A percentile compares a stretch with the other conserved stretches of the same genome.
phyloP scores from a whole-genome alignment of 2,888 invertebrate genomes.

The Lagria hirta region DNA sequence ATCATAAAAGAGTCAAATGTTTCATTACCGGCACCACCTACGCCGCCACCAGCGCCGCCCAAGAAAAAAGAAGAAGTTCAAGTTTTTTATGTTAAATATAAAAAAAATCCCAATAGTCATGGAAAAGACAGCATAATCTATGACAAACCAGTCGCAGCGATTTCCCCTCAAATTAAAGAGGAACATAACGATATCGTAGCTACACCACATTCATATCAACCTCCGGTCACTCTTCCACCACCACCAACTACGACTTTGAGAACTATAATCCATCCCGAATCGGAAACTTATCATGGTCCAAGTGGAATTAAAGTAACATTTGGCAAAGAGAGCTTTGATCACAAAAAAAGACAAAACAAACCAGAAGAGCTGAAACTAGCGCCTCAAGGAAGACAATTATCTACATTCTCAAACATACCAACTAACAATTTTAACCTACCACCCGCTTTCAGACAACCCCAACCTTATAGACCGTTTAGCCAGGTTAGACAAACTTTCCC shows the following conservation, averaged over 20 bases:
- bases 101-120: conserved; percentile 74
- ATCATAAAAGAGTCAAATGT: conserved; percentile 90
- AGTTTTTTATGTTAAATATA: conserved; percentile 89
- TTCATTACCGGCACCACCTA: conserved; percentile 67
- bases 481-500: conserved; percentile 25
- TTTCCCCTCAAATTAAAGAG: conserved; percentile 66
- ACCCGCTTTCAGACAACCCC: conserved; percentile 50
- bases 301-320: conserved; percentile 83
- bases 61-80: conserved; percentile 82
- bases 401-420: conserved; percentile 33
- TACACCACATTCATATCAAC: conserved; percentile 54
- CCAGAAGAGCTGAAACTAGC: conserved; percentile 50
- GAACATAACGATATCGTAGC: conserved; percentile 54
- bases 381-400: conserved; percentile 42
- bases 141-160: conserved; percentile 77
- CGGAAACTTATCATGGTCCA: conserved; percentile 78
- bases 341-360: conserved; percentile 54
- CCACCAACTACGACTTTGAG: conserved; percentile 76
- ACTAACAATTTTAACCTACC: conserved; percentile 22
- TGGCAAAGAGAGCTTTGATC: conserved; percentile 64
- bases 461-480: conserved; percentile 59
- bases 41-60: conserved; percentile 57
- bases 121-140: conserved; percentile 74
- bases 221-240: conserved; percentile 51
- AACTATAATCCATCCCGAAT: conserved; percentile 84